Base-by-base conservation (phyloP, 2,888 invertebrate genomes). In the Drosophila kambysellisi region DNA sequence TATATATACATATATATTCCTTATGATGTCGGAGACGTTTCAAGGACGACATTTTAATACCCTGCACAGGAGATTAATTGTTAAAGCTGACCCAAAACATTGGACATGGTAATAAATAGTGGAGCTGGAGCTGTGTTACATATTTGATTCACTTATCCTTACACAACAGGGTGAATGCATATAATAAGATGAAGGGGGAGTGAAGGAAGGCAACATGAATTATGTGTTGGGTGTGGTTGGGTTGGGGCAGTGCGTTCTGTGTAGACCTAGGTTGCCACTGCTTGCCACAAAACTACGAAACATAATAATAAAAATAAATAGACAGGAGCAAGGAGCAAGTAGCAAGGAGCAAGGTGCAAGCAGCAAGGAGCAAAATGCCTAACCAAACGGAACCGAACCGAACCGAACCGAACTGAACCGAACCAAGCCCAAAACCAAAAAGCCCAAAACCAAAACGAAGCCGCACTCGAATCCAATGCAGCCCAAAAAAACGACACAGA, bases 381-480 rank as follows among this genome's bases (percentile, higher is more conserved):
- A 65, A 46, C 35, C 35, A 39, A 57, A 37, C 11, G 32, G 30
- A 20, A 32, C 56, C 41, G 30, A 41, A 54, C 50, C 52, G 60
- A 67, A 65, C 64, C 52, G 41, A 68, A 65, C n/a, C 39, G 73
- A 57, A 52, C 43, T 35, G 25, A 25, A 25, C 25, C 20, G n/a
- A 41, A 41, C 52, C 32, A 43, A 37, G 43, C 35, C 46, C 50
- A 68, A 33, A 76, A 35, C 5, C 37, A 53, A 35, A 53, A 53
- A 48, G 52, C 51, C 53, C 30, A 50, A 58, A 74, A 75, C 66
- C 68, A 62, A 79, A 71, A 41, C 54, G 67, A 70, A 53, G 71
- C 58, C 69, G 51, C 60, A 70, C 59, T 67, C 56, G 51, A 69
- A 32, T 32, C 46, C 72, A 51, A 60, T 59, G 70, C 69, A 70